A percentile compares a stretch with the other conserved stretches of the same genome.
Conservation (phyloP, 2,113 vertebrate species). For the Tonatia bakeri region DNA sequence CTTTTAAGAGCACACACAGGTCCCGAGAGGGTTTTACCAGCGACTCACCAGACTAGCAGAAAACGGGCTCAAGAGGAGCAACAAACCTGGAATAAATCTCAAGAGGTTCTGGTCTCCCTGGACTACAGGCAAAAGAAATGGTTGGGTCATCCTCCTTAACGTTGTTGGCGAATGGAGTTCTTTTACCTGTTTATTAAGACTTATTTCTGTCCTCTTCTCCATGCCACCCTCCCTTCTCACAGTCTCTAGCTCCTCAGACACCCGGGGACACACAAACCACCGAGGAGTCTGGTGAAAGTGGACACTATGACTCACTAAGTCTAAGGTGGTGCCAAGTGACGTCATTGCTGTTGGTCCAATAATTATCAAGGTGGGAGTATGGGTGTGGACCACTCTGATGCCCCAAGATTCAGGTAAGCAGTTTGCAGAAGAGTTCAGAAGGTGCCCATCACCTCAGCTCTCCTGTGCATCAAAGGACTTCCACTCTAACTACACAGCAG, state of each 20-base stretch:
- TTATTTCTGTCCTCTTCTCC: not conserved
- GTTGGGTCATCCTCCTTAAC: not conserved
- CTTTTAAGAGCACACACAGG: not conserved
- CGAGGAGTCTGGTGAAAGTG: not conserved
- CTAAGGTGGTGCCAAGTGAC: not conserved
- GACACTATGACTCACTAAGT: not conserved
- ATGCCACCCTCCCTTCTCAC: too few species aligned
- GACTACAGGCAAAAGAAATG: not conserved
- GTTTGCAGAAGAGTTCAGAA: not conserved
- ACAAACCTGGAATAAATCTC: not conserved
- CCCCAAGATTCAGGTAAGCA: not conserved
- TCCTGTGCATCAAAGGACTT: not conserved
- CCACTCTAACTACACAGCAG: not conserved
- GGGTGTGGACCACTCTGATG: not conserved
- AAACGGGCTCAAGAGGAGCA: not conserved
- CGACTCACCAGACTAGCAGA: not conserved
- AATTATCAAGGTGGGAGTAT: not conserved
- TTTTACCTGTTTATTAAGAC: not conserved
- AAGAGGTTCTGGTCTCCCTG: not conserved
- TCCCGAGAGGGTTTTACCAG: not conserved
- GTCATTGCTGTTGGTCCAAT: not conserved
- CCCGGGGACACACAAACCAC: not conserved
- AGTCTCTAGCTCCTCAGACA: not conserved
- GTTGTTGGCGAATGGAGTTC: not conserved
- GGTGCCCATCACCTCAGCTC: not conserved